Conservation (phyloP, 2,888 invertebrate genomes). For the Thera obeliscata region DNA sequence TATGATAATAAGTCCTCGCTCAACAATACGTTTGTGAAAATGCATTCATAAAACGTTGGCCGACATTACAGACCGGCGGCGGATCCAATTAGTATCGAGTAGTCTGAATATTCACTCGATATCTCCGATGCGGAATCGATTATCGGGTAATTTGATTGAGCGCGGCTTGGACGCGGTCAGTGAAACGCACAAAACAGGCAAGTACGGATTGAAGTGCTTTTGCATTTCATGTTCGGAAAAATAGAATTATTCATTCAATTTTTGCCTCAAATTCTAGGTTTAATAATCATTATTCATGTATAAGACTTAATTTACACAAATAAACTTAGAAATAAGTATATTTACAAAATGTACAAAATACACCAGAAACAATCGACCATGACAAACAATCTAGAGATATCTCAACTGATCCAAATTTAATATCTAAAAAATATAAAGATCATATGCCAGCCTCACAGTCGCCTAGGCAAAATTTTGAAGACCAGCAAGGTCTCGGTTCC, state of each 20-base stretch:
- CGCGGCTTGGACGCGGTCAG: slow-evolving; percentile 21
- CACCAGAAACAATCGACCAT: too few relatives aligned
- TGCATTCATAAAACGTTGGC: slow-evolving; percentile 33
- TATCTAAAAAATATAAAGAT: too few relatives aligned
- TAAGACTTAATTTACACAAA: too few relatives aligned
- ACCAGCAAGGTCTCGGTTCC: too few relatives aligned
- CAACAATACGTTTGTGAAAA: slow-evolving; percentile 19
- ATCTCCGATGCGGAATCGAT: slow-evolving; percentile 68
- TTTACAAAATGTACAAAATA: too few relatives aligned
- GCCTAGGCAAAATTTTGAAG: too few relatives aligned
- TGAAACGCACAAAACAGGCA: slow-evolving; percentile 9
- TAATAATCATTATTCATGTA: too few relatives aligned
- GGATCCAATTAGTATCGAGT: slow-evolving; percentile 72
- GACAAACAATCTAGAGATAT: too few relatives aligned
- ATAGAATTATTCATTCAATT: background rate
- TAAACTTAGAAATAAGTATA: too few relatives aligned
- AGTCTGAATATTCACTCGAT: slow-evolving; percentile 72
- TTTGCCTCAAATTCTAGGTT: background rate
- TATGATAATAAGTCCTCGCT: slow-evolving; percentile 14
- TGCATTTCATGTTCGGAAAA: background rate
- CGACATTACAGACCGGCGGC: slow-evolving; percentile 55
- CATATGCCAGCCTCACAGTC: too few relatives aligned
- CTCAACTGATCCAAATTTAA: too few relatives aligned
- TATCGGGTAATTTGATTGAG: slow-evolving; percentile 53
- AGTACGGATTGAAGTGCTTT: slow-evolving; percentile 8